phyloP scores from a whole-genome alignment of 2,797 vertebrate genomes.

The Miopithecus talapoin region DNA sequence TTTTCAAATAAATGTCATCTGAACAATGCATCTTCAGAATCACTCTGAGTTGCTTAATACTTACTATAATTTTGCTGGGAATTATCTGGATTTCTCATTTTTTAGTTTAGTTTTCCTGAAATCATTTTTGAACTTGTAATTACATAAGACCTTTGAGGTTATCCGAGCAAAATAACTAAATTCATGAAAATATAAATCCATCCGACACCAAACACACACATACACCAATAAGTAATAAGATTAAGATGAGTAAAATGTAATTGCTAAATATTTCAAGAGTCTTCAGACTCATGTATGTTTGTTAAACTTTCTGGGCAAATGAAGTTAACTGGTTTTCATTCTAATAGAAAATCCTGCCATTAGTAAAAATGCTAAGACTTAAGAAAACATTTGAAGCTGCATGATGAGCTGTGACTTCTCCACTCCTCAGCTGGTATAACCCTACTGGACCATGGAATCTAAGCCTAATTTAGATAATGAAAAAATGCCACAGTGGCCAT shows the following conservation, averaged over 20 bases:
- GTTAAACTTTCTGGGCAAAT: slow-evolving; percentile 29
- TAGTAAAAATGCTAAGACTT: background rate
- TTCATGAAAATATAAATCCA: background rate
- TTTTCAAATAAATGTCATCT: slow-evolving; percentile 25
- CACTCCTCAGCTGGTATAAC: background rate
- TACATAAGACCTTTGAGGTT: background rate
- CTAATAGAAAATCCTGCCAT: background rate
- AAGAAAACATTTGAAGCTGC: background rate
- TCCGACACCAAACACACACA: background rate
- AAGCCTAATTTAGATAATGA: background rate
- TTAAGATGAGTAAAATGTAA: background rate
- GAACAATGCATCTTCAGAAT: background rate
- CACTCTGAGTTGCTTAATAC: background rate
- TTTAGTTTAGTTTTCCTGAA: background rate
- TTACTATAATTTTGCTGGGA: background rate
- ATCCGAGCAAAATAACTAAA: slow-evolving; percentile 14
- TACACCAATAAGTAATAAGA: background rate
- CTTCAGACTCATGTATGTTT: background rate
- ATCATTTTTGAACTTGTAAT: slow-evolving; percentile 25
- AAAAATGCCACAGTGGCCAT: background rate
- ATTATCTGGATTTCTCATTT: background rate
- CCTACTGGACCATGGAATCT: background rate
- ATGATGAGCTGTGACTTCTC: background rate
- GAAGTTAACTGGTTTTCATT: background rate
- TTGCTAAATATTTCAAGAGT: background rate